Base-by-base conservation (phyloP, 2,888 invertebrate species). In the Ectemnius cavifrons region DNA sequence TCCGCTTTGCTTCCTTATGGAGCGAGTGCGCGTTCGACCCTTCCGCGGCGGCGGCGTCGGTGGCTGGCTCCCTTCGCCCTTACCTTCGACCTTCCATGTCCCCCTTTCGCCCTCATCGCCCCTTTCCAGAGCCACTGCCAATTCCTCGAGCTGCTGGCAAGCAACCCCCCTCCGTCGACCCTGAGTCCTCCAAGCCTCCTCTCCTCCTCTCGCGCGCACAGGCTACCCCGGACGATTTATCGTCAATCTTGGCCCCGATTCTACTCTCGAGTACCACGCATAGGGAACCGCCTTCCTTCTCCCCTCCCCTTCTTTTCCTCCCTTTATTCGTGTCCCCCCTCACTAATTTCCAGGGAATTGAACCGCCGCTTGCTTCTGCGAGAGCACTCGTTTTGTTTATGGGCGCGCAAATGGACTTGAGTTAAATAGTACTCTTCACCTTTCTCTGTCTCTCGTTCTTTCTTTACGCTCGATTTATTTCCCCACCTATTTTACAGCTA, bases 161-260 rank as follows among this genome's bases (percentile, higher is more conserved):
- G 20, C 20, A 20, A 20, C 20, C 20, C 20, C 20, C 20, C n/a
- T n/a, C 20, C 20, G 20, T 20, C 20, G 20, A 20, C 20, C 20
- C 2, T 2, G 2, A 20, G 20, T 20, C 49, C 6, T 49, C n/a
- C n/a, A n/a, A n/a, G n/a, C n/a, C n/a, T n/a, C n/a, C n/a, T n/a
- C n/a, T n/a, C n/a, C n/a, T n/a, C n/a, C n/a, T n/a, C n/a, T n/a
- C n/a, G n/a, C n/a, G n/a, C n/a, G n/a, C n/a, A n/a, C n/a, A n/a
- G n/a, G n/a, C n/a, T n/a, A n/a, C n/a, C n/a, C n/a, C n/a, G n/a
- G n/a, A n/a, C 49, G 49, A 49, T 49, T 49, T 16, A 49, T 49
- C 49, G 49, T 49, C 49, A 16, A 49, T 49, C 49, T 49, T 49
- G 49, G n/a, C 49, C 49, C 49, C 49, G 49, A 49, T 49, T 49